phyloP scores from a whole-genome alignment of 2,113 vertebrate species.

The Prochilodus magdalenae region DNA sequence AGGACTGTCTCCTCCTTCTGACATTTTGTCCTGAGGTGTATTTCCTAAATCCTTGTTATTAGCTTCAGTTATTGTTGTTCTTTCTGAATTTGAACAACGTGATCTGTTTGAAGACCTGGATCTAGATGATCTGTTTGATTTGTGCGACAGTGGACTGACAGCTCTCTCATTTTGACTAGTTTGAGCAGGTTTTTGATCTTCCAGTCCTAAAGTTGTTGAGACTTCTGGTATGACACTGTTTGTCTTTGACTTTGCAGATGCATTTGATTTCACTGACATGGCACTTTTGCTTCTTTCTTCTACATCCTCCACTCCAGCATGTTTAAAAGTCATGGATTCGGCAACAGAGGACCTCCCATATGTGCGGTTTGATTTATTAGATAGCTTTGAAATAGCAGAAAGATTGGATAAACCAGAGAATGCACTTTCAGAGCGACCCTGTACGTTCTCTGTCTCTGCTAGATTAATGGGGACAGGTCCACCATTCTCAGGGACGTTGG shows the following conservation, averaged over 20 bases:
- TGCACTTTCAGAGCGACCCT: slow-evolving; percentile 14
- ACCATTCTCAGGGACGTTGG: slow-evolving; percentile 16
- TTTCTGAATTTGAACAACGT: slow-evolving; percentile 5
- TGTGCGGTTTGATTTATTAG: slow-evolving; percentile 22
- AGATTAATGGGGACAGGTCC: slow-evolving; percentile 24
- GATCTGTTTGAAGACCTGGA: slow-evolving; percentile 29
- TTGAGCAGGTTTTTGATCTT: slow-evolving; percentile 20
- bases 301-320: slow-evolving; percentile 3
- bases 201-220: slow-evolving; percentile 2
- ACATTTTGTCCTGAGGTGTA: slow-evolving; percentile 37
- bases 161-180: slow-evolving; percentile 24
- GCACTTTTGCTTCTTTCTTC: slow-evolving; percentile 24
- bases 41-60: background rate
- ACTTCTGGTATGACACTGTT: slow-evolving; percentile 14
- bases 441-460: background rate
- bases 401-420: slow-evolving; percentile 26
- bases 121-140: slow-evolving; percentile 38
- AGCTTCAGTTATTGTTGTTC: background rate
- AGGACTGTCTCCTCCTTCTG: slow-evolving; percentile 41
- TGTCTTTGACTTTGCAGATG: slow-evolving; percentile 33
- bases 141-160: slow-evolving; percentile 33
- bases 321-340: slow-evolving; percentile 25
- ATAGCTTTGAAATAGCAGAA: slow-evolving; percentile 31
- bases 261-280: slow-evolving; percentile 20
- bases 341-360: slow-evolving; percentile 4